Base-by-base conservation (phyloP, 2,113 vertebrate species). In the Nannospalax galili region DNA sequence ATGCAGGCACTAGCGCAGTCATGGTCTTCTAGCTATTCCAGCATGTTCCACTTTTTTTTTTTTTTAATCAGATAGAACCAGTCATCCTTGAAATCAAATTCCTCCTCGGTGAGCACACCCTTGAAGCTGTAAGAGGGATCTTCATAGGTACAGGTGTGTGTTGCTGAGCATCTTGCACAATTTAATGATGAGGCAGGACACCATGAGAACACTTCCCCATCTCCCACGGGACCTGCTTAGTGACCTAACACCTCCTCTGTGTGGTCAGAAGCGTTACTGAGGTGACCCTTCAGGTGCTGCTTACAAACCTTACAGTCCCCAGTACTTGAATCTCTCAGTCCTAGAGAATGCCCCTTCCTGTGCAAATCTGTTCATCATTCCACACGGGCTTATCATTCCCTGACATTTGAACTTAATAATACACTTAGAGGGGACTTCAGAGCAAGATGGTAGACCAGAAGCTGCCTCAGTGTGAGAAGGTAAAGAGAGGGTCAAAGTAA, bases 1-100 rank as follows among this genome's bases (percentile, higher is more conserved):
- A 2, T 37, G 32, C 1, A 48, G 32, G 0, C 5, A 26, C 8
- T n/a, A 56, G 52, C 0, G 3, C 22, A 56, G 35, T 2, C 2
- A 40, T 17, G 62, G 64, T 30, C 64, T 79, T 42, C 20, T 17
- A 64, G 35, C 22, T 79, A 30, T 24, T 42, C 35, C 35, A 79
- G 24, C 32, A 35, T 73, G 32, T n/a, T n/a, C n/a, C n/a, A n/a
- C n/a, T n/a, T 35, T 2, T 56, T 48, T 2, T 35, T 70, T 90
- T 40, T 77, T 78, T 52, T 16, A 30, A 52, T 28, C 32, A 87
- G 10, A 65, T 7, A 69, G 14, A 86, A 35, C 32, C 70, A 12
- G 65, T 9, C 52, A 72, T 72, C 24, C 14, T 12, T 3, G 65
- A 22, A 16, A 0, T 24, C 11, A 85, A 70, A 37, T 4, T 28